Conservation (phyloP, 2,888 invertebrate genomes). For the Belgica antarctica region DNA sequence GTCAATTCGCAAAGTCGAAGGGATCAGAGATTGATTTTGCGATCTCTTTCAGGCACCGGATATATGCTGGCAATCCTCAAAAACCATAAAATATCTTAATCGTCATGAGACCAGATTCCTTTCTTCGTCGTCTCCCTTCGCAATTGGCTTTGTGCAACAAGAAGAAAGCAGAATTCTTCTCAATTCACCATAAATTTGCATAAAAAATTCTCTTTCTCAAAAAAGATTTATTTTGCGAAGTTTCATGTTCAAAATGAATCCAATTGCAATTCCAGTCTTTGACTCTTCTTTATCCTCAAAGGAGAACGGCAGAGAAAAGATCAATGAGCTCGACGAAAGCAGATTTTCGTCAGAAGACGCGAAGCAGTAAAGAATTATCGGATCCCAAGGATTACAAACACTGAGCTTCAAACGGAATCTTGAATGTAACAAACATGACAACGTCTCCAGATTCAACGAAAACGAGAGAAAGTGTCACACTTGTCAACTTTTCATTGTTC, state of each 20-base stretch:
- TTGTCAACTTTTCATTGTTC: conserved; percentile 17
- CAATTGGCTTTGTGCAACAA: conserved; percentile 8
- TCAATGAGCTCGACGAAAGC: neutral
- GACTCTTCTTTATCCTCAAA: neutral
- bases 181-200: conserved; percentile 38
- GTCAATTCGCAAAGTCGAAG: conserved; percentile 10
- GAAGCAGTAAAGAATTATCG: conserved; percentile 15
- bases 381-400: neutral
- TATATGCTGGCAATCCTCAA: conserved; percentile 38
- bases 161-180: conserved; percentile 16
- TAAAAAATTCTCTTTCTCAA: conserved; percentile 22
- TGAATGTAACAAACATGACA: neutral
- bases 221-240: conserved; percentile 19
- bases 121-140: neutral
- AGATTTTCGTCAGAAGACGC: neutral
- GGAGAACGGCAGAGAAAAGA: neutral
- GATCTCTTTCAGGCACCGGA: conserved; percentile 22
- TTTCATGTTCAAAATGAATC: conserved; percentile 30
- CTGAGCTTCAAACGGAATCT: neutral
- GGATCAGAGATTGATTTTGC: conserved; percentile 4
- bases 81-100: conserved; percentile 43
- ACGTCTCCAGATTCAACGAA: neutral
- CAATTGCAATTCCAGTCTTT: conserved; percentile 32
- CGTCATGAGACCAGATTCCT: conserved; percentile 33
- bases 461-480: conserved; percentile 18